A percentile compares a stretch with the other conserved stretches of the same genome.
These are phyloP conservation scores for Odocoileus hemionus DNA, from an alignment of 2,113 vertebrate genomes.

Conservation along the genomic window DNA sequence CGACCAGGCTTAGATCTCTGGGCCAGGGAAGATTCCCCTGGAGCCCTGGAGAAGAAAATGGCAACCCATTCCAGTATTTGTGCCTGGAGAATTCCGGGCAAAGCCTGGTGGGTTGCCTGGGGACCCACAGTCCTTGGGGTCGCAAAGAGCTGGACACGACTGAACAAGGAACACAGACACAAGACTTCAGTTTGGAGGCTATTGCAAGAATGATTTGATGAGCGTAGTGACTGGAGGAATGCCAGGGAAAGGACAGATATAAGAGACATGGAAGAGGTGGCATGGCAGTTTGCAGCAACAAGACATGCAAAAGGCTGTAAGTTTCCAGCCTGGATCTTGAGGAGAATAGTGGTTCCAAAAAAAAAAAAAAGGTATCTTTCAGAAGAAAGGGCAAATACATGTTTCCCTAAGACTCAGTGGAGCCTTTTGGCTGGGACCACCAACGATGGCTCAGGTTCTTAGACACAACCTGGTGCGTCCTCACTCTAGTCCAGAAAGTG, in stretches of 20 bases:
- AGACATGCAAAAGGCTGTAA: rapidly evolving
- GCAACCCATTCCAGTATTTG: background rate
- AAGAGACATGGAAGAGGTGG: rapidly evolving
- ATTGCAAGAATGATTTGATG: background rate
- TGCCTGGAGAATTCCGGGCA: background rate
- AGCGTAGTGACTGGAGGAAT: background rate
- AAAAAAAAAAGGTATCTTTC: background rate
- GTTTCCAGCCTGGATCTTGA: background rate
- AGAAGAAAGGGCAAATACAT: background rate
- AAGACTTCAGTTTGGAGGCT: background rate
- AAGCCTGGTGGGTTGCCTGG: background rate
- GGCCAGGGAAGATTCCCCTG: background rate
- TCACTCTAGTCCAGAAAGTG: rapidly evolving
- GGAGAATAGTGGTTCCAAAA: background rate
- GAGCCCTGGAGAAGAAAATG: background rate
- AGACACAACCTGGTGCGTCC: no score
- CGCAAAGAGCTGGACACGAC: rapidly evolving
- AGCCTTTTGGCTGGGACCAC: background rate
- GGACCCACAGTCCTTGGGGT: background rate
- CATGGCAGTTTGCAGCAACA: rapidly evolving
- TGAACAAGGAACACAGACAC: background rate
- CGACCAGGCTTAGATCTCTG: background rate
- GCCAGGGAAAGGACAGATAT: rapidly evolving
- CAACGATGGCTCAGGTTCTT: rapidly evolving
- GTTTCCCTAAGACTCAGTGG: no score